phyloP scores from a whole-genome alignment of 2,797 vertebrate species.

The Chloroceryle amazona region DNA sequence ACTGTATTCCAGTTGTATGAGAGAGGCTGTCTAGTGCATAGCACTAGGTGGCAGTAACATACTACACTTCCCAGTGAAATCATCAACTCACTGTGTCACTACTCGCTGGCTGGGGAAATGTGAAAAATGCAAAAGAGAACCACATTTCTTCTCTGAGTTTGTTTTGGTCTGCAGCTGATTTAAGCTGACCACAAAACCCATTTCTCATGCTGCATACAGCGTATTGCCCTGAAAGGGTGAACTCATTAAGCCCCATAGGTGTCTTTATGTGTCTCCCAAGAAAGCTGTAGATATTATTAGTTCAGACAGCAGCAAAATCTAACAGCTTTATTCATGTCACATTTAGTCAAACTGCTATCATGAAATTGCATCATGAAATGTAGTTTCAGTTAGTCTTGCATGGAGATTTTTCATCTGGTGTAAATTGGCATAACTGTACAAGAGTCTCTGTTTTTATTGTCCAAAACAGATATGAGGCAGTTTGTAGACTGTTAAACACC shows the following conservation, averaged over 20 bases:
- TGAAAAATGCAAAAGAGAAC: not conserved
- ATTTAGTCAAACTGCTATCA: not conserved
- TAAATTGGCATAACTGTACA: not conserved
- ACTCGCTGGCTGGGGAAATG: not conserved
- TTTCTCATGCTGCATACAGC: not conserved
- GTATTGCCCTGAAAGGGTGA: not conserved
- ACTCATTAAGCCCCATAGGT: not conserved
- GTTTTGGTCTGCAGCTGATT: not conserved
- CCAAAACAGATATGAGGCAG: not conserved
- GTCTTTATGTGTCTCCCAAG: not conserved
- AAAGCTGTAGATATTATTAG: not conserved
- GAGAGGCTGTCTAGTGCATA: not conserved
- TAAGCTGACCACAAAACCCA: not conserved
- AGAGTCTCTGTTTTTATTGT: not conserved
- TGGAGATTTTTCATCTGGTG: not conserved
- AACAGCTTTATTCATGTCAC: not conserved
- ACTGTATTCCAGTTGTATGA: rapidly evolving
- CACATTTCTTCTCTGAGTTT: not conserved
- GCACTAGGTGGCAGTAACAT: conserved; percentile 81
- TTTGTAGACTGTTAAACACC: not conserved
- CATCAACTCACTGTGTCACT: rapidly evolving
- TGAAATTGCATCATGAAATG: not conserved
- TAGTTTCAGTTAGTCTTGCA: not conserved
- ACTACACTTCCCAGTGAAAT: conserved; percentile 21
- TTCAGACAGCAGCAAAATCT: not conserved